Conservation (phyloP, 2,888 invertebrate species). For the Mycalesis mineus region DNA sequence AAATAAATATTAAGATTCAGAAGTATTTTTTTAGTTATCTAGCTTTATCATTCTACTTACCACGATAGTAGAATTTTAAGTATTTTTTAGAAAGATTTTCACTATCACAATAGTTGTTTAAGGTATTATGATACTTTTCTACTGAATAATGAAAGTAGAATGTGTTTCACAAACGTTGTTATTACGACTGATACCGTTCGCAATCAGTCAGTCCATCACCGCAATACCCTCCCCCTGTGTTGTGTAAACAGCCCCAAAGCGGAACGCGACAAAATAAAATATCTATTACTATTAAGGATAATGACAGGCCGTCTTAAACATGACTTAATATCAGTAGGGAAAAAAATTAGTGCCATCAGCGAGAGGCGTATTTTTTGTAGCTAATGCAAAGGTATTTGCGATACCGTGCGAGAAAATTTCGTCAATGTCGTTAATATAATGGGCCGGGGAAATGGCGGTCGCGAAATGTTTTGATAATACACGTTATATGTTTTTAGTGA, state of each 20-base stretch:
- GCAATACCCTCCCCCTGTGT: constrained; percentile 50
- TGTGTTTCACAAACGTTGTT: background rate
- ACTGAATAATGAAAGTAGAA: too few species aligned
- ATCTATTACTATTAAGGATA: constrained; percentile 79
- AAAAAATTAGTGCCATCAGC: constrained; percentile 74
- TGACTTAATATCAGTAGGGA: constrained; percentile 78
- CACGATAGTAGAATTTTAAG: too few species aligned
- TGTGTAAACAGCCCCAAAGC: constrained; percentile 69
- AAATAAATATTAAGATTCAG: too few species aligned
- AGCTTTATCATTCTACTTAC: too few species aligned
- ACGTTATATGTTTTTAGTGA: constrained; percentile 23
- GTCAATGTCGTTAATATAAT: constrained; percentile 30
- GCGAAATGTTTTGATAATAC: constrained; percentile 46
- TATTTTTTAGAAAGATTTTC: too few species aligned
- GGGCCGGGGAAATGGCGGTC: constrained; percentile 35
- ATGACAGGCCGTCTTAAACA: constrained; percentile 76
- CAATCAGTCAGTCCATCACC: constrained; percentile 12
- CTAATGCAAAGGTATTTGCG: constrained; percentile 40
- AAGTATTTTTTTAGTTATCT: too few species aligned
- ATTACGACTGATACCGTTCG: background rate
- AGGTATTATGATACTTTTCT: too few species aligned
- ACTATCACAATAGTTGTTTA: too few species aligned
- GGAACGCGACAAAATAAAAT: constrained; percentile 75
- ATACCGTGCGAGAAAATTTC: constrained; percentile 32
- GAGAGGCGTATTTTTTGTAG: constrained; percentile 40